Evolutionary conservation across 2,113 vertebrate genomes (phyloP).

Genomic region (Copsychus sechellarum): DNA sequence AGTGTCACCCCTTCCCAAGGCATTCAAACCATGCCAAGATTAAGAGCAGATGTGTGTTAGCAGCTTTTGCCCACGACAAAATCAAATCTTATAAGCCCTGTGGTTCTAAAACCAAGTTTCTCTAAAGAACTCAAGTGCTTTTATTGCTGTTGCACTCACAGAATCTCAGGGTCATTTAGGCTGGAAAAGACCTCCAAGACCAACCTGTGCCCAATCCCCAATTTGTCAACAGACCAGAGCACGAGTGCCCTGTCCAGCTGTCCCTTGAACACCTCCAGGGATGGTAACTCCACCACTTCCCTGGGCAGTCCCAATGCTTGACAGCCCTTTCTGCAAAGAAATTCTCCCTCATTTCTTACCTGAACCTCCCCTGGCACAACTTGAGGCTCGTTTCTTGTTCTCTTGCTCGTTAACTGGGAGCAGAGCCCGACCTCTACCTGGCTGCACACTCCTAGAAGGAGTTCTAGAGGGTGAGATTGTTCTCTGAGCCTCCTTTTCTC

Average conservation of each 20-base stretch:
- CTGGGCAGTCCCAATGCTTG: neutral
- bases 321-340: neutral
- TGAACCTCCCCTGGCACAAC: neutral
- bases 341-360: neutral
- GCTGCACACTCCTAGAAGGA: neutral
- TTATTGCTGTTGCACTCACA: neutral
- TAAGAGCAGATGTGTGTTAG: neutral
- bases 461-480: neutral
- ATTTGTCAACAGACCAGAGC: neutral
- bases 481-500: neutral
- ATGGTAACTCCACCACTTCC: neutral
- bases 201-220: neutral
- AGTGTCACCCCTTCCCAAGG: neutral
- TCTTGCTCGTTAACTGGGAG: neutral
- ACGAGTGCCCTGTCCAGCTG: neutral
- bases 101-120: neutral
- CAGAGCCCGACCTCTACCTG: neutral
- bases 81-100: neutral
- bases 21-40: neutral
- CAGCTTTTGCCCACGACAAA: neutral
- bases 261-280: neutral
- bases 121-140: neutral
- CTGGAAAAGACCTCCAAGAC: neutral
- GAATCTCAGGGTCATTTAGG: neutral
- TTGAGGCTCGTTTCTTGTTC: neutral